Conservation (phyloP, 1,140 invertebrate genomes). For the Hypothenemus hampei region DNA sequence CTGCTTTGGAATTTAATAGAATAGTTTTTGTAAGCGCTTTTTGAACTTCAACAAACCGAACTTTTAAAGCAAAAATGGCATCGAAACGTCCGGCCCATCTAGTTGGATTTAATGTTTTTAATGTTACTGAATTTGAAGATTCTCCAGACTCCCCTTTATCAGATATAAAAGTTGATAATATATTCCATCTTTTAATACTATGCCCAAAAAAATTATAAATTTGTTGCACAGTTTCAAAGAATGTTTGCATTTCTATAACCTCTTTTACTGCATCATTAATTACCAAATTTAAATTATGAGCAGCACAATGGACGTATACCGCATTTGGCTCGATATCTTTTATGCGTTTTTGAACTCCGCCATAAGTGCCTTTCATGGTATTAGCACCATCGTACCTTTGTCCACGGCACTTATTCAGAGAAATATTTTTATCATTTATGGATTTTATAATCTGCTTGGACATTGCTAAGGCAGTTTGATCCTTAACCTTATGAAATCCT, state of each 20-base stretch:
- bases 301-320: background rate
- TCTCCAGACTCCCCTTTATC: background rate
- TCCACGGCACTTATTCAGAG: constrained; percentile 28
- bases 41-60: too few relatives aligned
- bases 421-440: background rate
- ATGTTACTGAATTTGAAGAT: background rate
- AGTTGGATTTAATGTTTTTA: constrained; percentile 13
- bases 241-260: constrained; percentile 27
- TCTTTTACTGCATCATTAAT: constrained; percentile 36
- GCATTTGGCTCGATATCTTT: constrained; percentile 13
- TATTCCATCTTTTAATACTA: constrained; percentile 30
- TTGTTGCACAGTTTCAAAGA: constrained; percentile 26
- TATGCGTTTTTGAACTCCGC: constrained; percentile 7
- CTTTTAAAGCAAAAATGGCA: too few relatives aligned
- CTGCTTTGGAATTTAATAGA: too few relatives aligned
- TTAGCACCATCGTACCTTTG: constrained; percentile 30
- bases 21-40: too few relatives aligned
- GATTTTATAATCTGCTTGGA: background rate
- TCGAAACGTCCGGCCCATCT: background rate
- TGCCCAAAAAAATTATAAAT: constrained; percentile 35
- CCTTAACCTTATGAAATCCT: background rate
- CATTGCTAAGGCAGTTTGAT: background rate
- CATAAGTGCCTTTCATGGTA: constrained; percentile 19
- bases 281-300: constrained; percentile 41
- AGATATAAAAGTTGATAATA: background rate